Base-by-base conservation (phyloP, 2,888 invertebrate species). In the Baccha elongata region DNA sequence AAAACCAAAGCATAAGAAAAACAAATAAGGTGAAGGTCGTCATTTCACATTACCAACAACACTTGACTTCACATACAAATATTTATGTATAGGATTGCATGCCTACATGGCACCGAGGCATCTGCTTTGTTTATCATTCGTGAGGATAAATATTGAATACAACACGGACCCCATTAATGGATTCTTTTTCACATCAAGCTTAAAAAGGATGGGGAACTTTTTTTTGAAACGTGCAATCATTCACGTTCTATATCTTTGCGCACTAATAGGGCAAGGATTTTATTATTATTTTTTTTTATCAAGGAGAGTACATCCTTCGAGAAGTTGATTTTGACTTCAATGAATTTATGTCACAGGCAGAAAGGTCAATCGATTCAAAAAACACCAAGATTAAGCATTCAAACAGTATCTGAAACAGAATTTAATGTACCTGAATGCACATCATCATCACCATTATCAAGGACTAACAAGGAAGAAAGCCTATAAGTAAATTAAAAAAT, bases 101-200 rank as follows among this genome's bases (percentile, higher is more conserved):
- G 23, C 15, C 19, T 10, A 48, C 15, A 40, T 40, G 2, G 23
- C 15, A 58, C 10, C 26, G 58, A 58, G 50, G 74, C 67, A 74
- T 67, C 67, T 76, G 53, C 53, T 69, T 71, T 78, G 48, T 71
- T 78, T 71, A 64, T 42, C 58, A 46, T 79, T 67, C 72, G 67
- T 79, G 72, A 72, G 67, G 69, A 65, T 50, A 52, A 62, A 62
- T 53, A 64, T 26, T 64, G 58, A 75, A 81, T 65, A 62, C 60
- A 74, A 48, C 42, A 42, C 42, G 58, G 29, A 42, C 29, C 46
- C 21, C 26, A 23, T 76, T 53, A 71, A 72, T 71, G 75, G 80
- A 58, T 65, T 40, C 17, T 17, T 42, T 29, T 3, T 11, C 26
- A 10, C 17, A 60, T 37, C 48, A 42, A 29, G 64, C 58, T 65